These are phyloP conservation scores for Austrofundulus limnaeus DNA, from an alignment of 2,113 vertebrate species.

Conservation along the genomic window DNA sequence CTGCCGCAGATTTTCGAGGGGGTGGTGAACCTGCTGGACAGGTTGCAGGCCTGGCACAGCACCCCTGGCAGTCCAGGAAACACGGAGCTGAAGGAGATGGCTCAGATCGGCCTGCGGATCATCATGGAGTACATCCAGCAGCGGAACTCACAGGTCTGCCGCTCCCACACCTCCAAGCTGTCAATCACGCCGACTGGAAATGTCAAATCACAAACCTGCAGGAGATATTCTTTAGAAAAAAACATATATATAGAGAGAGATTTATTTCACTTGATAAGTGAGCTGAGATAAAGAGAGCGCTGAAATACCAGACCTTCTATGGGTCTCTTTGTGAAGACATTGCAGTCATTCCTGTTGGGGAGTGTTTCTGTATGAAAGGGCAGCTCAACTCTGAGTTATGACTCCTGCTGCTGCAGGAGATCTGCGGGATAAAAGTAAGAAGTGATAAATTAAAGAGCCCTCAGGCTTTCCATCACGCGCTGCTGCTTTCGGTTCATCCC, in stretches of 20 bases:
- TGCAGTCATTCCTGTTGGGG: constrained; percentile 59
- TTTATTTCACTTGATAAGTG: constrained; percentile 33
- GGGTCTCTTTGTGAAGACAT: constrained; percentile 58
- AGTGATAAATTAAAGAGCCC: constrained; percentile 35
- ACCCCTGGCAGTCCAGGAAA: constrained; percentile 80
- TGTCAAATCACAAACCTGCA: constrained; percentile 2
- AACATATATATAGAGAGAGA: constrained; percentile 13
- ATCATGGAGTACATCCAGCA: constrained; percentile 90
- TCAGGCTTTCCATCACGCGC: constrained; percentile 26
- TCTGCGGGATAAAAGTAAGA: constrained; percentile 32
- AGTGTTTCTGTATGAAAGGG: constrained; percentile 64
- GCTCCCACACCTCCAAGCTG: neutral
- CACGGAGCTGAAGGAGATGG: constrained; percentile 91
- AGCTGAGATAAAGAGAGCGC: constrained; percentile 45
- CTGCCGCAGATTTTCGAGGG: constrained; percentile 90
- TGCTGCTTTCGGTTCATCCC: constrained; percentile 15
- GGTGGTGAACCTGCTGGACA: constrained; percentile 91
- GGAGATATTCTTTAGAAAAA: constrained; percentile 18
- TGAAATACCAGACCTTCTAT: constrained; percentile 63
- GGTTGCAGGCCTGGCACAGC: constrained; percentile 89
- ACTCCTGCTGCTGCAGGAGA: constrained; percentile 17
- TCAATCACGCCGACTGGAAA: neutral
- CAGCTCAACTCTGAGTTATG: constrained; percentile 58
- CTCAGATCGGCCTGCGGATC: constrained; percentile 90
- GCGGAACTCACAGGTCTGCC: constrained; percentile 86